A percentile compares a stretch with the other conserved stretches of the same genome.
Conservation (phyloP, 2,797 vertebrate species). For the Megalops cyprinoides region DNA sequence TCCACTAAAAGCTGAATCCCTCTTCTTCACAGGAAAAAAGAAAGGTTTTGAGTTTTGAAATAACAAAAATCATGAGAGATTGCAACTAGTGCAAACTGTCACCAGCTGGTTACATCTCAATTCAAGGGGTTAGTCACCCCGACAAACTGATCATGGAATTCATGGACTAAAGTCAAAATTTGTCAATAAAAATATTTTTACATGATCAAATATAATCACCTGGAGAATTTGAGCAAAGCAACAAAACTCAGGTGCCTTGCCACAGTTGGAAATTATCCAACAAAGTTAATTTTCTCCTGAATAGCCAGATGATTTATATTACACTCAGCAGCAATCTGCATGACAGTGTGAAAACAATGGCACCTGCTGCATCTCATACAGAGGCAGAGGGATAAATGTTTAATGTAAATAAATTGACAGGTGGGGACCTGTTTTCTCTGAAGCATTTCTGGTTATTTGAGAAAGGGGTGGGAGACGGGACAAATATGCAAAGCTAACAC, state of each 20-base stretch:
- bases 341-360: not conserved
- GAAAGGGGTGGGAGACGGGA: no score
- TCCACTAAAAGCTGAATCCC: no score
- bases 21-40: no score
- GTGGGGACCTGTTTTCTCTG: no score
- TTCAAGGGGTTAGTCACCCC: not conserved
- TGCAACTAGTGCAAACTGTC: no score
- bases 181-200: not conserved
- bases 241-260: not conserved
- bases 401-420: no score
- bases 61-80: no score
- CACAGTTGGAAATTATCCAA: not conserved
- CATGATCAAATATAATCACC: not conserved
- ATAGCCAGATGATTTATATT: not conserved
- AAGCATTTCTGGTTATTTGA: no score
- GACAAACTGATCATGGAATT: not conserved
- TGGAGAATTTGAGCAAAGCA: not conserved
- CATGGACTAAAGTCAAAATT: not conserved
- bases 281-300: constrained; percentile 18
- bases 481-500: no score
- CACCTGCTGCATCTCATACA: not conserved
- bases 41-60: no score
- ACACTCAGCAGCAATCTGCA: not conserved
- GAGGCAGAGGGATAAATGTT: not conserved
- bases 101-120: no score